Evolutionary conservation across 2,113 vertebrate species (phyloP).

Genomic region (Leptobrachium leishanense): DNA sequence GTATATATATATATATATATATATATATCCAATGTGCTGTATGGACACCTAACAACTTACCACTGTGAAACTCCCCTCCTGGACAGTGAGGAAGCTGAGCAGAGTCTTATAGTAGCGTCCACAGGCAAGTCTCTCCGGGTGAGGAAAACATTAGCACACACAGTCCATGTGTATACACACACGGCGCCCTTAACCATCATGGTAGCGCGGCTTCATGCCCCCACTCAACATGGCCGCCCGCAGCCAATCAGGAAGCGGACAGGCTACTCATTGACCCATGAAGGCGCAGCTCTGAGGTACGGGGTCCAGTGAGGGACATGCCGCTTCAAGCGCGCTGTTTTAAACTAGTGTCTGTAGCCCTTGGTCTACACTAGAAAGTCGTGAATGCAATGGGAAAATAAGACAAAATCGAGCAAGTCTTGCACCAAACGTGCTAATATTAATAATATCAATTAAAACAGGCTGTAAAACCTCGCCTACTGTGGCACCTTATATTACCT

Average conservation of each 20-base stretch:
- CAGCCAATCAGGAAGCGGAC: background rate
- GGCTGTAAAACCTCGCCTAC: too few species aligned
- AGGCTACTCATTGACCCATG: background rate
- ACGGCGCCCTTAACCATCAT: slow-evolving; percentile 20
- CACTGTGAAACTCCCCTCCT: background rate
- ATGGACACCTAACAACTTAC: slow-evolving; percentile 2
- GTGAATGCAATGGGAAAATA: too few species aligned
- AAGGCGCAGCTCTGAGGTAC: background rate
- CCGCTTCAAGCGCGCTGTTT: too few species aligned
- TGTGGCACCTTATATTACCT: too few species aligned
- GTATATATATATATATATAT: too few species aligned
- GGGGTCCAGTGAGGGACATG: background rate
- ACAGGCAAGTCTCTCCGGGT: background rate
- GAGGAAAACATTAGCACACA: background rate
- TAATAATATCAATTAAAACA: too few species aligned
- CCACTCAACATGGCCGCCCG: slow-evolving; percentile 6
- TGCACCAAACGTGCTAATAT: too few species aligned
- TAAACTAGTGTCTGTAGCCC: too few species aligned
- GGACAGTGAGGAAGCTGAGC: slow-evolving; percentile 1
- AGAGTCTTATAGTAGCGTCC: background rate
- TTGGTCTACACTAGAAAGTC: too few species aligned
- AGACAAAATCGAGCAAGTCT: too few species aligned
- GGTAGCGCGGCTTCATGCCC: background rate
- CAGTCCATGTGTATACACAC: background rate
- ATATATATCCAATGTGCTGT: too few species aligned